Percentiles rank a stretch among this genome's conserved stretches.
These are phyloP conservation scores for Plemyria rubiginata DNA, from an alignment of 2,888 invertebrate species.

Conservation along the genomic window DNA sequence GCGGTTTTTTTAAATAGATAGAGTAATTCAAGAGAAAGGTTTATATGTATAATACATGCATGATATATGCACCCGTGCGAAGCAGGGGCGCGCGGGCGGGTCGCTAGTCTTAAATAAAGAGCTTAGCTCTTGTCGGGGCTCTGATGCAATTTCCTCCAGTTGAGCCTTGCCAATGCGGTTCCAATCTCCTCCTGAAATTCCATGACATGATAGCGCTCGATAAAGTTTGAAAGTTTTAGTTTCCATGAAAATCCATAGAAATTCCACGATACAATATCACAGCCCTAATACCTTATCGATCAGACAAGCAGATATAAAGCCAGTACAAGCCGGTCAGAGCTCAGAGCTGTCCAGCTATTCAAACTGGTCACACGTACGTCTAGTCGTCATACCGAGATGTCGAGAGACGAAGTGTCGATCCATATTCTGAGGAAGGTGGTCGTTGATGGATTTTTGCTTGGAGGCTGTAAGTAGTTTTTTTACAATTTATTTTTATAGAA, in stretches of 20 bases:
- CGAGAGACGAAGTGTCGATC: slow-evolving; percentile 55
- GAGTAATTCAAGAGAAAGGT: no score
- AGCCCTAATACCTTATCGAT: slow-evolving; percentile 6
- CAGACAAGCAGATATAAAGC: slow-evolving; percentile 10
- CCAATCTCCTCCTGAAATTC: no score
- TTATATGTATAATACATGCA: no score
- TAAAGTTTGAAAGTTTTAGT: not conserved
- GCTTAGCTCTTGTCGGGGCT: no score
- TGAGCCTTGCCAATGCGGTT: no score
- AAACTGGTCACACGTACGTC: slow-evolving; percentile 12
- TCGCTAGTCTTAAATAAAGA: no score
- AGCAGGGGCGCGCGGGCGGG: no score
- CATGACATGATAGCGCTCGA: no score
- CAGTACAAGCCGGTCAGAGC: not conserved
- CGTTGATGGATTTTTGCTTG: slow-evolving; percentile 62
- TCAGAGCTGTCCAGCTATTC: slow-evolving; percentile 8
- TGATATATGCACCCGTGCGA: no score
- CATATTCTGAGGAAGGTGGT: slow-evolving; percentile 64
- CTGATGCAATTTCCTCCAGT: no score
- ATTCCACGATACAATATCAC: not conserved
- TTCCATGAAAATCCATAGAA: not conserved
- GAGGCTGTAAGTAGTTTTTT: slow-evolving; percentile 59
- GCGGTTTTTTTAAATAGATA: no score
- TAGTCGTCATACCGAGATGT: slow-evolving; percentile 41
- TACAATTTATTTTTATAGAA: not conserved